These are phyloP conservation scores for Formica aserva DNA, from an alignment of 2,888 invertebrate genomes.

Conservation along the genomic window DNA sequence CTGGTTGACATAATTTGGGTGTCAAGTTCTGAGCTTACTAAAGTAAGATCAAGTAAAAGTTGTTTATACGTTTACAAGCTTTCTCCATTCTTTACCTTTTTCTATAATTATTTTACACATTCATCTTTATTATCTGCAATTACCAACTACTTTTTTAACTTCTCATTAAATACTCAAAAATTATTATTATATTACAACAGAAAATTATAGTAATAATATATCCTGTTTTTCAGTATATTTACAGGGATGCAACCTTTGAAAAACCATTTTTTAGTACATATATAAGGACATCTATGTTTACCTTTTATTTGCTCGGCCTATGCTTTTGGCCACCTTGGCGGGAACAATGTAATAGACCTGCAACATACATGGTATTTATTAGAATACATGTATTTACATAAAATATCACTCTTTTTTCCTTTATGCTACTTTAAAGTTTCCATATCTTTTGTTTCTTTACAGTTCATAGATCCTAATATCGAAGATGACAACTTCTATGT, in stretches of 20 bases:
- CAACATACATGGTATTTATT: conserved; percentile 90
- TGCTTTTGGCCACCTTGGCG: conserved; percentile 96
- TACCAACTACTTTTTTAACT: not conserved
- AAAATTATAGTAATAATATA: conserved; percentile 16
- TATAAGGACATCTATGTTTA: conserved; percentile 97
- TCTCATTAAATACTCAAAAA: not conserved
- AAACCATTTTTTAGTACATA: conserved; percentile 99
- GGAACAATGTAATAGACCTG: conserved; percentile 92
- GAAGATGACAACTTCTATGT: conserved; percentile 93
- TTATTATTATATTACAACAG: not conserved
- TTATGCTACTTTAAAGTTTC: conserved; percentile 15
- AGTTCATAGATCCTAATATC: conserved; percentile 91
- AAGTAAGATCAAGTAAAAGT: conserved; percentile 88
- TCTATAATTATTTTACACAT: not conserved
- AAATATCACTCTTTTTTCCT: not conserved
- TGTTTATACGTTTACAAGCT: not conserved
- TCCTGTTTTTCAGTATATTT: conserved; percentile 90
- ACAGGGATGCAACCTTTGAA: conserved; percentile 93
- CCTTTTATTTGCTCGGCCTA: conserved; percentile 95
- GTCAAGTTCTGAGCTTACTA: conserved; percentile 96
- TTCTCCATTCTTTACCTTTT: conserved; percentile 4
- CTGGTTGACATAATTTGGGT: conserved; percentile 98
- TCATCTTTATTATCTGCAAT: not conserved
- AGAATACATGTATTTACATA: not conserved
- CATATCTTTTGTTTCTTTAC: conserved; percentile 76